Evolutionary conservation across 2,797 vertebrate species (phyloP).

Genomic region (Sebastes matsubarae): DNA sequence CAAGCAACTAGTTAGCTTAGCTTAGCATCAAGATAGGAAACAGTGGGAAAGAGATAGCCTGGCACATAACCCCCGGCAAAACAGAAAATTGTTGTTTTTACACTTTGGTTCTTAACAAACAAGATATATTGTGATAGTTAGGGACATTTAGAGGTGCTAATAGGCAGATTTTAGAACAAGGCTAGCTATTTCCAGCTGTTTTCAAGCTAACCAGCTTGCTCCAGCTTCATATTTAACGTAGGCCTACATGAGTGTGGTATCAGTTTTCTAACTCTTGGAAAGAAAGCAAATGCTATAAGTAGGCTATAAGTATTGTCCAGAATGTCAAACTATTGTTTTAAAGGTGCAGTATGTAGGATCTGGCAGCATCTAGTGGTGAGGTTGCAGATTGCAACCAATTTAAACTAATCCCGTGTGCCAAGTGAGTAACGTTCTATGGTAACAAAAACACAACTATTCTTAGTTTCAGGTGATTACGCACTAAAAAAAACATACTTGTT

Average conservation of each 20-base stretch:
- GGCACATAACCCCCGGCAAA: background rate
- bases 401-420: no score
- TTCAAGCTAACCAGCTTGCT: background rate
- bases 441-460: no score
- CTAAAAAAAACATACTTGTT: no score
- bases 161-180: background rate
- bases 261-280: background rate
- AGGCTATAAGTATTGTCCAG: background rate
- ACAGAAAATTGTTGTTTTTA: background rate
- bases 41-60: background rate
- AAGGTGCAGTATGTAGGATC: background rate
- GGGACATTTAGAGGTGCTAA: background rate
- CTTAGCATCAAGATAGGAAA: background rate
- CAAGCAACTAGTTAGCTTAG: background rate
- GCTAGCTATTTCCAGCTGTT: background rate
- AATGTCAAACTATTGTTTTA: background rate
- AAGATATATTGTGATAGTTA: background rate
- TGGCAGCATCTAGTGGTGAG: no score
- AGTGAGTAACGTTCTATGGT: no score
- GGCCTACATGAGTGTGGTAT: background rate
- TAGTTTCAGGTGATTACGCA: no score
- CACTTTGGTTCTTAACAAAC: background rate
- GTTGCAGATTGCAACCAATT: no score
- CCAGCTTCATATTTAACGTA: background rate
- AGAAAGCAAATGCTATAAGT: background rate